Evolutionary conservation across 37 sponge, comb jelly and placozoan species (phyloP).

Genomic region (Spongia lamella): DNA sequence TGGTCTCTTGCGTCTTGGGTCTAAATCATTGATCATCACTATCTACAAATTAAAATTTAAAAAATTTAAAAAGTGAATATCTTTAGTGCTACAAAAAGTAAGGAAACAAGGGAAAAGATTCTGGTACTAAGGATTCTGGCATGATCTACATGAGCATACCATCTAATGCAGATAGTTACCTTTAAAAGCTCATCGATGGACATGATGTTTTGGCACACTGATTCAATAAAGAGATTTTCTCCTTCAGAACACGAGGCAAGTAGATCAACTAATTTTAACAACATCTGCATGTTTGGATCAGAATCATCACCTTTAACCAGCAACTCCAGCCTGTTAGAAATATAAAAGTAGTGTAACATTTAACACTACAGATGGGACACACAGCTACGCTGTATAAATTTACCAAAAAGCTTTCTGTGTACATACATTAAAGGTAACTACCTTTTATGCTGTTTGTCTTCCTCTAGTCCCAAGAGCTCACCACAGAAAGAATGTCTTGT

Average conservation of each 20-base stretch:
- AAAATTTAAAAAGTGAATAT: too few species aligned
- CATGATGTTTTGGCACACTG: conserved; percentile 79
- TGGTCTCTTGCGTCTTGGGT: conserved; percentile 36
- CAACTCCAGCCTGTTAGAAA: too few species aligned
- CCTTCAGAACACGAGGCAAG: conserved; percentile 80
- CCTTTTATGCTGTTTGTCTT: neutral
- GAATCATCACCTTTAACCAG: neutral
- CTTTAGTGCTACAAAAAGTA: too few species aligned
- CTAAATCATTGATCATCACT: neutral
- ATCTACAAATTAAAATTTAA: neutral
- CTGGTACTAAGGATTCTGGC: too few species aligned
- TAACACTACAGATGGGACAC: too few species aligned
- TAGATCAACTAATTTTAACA: conserved; percentile 57
- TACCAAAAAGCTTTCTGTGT: too few species aligned
- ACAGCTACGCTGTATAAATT: too few species aligned
- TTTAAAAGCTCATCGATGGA: conserved; percentile 32
- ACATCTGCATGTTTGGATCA: conserved; percentile 21
- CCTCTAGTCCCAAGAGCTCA: conserved; percentile 30
- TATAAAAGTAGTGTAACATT: too few species aligned
- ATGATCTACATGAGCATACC: too few species aligned
- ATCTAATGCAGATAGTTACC: too few species aligned
- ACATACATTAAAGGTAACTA: too few species aligned
- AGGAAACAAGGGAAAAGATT: too few species aligned
- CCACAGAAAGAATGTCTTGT: conserved; percentile 49
- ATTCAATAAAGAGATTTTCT: conserved; percentile 71